Evolutionary conservation across 2,888 invertebrate genomes (phyloP).

Genomic region (Dugesia japonica): DNA sequence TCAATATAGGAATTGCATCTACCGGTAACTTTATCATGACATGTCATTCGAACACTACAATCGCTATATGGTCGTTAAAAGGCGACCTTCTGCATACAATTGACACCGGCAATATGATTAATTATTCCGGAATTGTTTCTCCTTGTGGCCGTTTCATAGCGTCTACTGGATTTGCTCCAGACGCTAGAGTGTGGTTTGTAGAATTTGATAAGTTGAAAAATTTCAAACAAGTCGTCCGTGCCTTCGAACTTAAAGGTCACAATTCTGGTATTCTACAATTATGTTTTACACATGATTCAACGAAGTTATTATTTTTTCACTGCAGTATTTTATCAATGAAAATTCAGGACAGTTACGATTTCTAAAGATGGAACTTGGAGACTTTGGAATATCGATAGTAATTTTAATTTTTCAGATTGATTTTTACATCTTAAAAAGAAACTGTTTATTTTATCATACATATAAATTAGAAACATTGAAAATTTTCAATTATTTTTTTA

Average conservation of each 20-base stretch:
- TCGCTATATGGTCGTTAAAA: slow-evolving; percentile 68
- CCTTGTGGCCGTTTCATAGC: slow-evolving; percentile 71
- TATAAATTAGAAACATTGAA: too few relatives aligned
- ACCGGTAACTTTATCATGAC: slow-evolving; percentile 71
- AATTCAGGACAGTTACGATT: slow-evolving; percentile 59
- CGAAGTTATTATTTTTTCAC: too few relatives aligned
- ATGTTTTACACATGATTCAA: slow-evolving; percentile 65
- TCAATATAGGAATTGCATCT: slow-evolving; percentile 64
- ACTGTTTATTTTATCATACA: too few relatives aligned
- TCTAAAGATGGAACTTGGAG: slow-evolving; percentile 75
- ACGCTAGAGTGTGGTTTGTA: slow-evolving; percentile 67
- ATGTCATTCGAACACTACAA: slow-evolving; percentile 61
- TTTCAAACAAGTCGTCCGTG: slow-evolving; percentile 60
- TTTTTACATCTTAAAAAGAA: not conserved
- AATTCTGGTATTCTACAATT: slow-evolving; percentile 65
- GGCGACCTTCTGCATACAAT: slow-evolving; percentile 56
- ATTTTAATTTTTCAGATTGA: too few relatives aligned
- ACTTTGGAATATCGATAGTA: slow-evolving; percentile 63
- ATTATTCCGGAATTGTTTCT: slow-evolving; percentile 59
- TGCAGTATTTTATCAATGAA: slow-evolving; percentile 22
- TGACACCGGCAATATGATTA: slow-evolving; percentile 58
- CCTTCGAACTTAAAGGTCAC: slow-evolving; percentile 67
- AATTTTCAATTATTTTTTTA: too few relatives aligned
- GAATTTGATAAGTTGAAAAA: slow-evolving; percentile 59
- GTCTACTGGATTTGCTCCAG: slow-evolving; percentile 57